Conservation (phyloP, 2,113 vertebrate genomes). For the Platysternon megacephalum region DNA sequence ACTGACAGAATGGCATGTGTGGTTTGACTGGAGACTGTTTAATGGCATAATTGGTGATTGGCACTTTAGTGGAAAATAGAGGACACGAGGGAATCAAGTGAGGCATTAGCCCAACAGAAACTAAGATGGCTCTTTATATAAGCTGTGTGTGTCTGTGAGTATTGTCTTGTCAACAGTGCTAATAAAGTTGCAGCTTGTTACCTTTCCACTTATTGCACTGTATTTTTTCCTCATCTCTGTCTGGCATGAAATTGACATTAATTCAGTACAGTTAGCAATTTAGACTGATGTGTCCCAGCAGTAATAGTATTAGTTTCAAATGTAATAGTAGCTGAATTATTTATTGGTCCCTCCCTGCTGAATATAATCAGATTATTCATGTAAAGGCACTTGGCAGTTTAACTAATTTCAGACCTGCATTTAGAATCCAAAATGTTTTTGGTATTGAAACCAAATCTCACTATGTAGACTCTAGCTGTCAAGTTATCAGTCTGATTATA, state of each 20-base stretch:
- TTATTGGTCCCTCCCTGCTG: neutral
- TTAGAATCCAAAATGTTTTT: neutral
- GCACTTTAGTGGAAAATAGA: neutral
- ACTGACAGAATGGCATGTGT: neutral
- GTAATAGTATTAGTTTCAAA: neutral
- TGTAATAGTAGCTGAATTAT: neutral
- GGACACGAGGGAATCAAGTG: neutral
- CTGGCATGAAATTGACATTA: neutral
- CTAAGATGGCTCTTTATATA: neutral
- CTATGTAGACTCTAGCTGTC: slow-evolving; percentile 12
- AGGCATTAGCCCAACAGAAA: neutral
- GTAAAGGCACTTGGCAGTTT: neutral
- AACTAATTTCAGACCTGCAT: neutral
- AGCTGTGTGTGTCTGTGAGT: too few species aligned
- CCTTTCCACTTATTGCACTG: neutral
- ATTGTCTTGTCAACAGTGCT: neutral
- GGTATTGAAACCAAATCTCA: neutral
- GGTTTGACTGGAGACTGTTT: neutral
- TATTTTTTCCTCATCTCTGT: neutral
- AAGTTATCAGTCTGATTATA: neutral
- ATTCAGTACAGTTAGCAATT: neutral
- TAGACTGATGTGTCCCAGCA: neutral
- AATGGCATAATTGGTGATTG: neutral
- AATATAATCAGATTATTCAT: neutral
- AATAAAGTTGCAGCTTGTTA: neutral